Evolutionary conservation across 2,113 vertebrate genomes (phyloP).

Genomic region (Cisticola juncidis): DNA sequence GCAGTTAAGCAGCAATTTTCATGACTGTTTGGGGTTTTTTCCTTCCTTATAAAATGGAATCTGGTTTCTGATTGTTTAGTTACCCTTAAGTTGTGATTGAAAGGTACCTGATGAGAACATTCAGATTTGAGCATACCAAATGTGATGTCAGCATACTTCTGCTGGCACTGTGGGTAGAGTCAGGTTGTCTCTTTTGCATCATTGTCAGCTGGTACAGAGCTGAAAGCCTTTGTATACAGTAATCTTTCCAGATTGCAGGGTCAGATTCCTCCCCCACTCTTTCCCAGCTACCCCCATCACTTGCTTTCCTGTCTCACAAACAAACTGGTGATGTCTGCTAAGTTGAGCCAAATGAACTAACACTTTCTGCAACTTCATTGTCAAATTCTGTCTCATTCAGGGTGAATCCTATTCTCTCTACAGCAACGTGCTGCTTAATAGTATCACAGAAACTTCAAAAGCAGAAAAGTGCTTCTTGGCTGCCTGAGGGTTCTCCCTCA

Average conservation of each 20-base stretch:
- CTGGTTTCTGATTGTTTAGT: background rate
- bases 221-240: background rate
- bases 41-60: background rate
- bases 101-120: background rate
- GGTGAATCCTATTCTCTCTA: background rate
- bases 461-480: background rate
- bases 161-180: background rate
- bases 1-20: background rate
- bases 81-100: background rate
- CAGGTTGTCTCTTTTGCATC: background rate
- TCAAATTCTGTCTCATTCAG: background rate
- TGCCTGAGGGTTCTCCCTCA: background rate
- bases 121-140: background rate
- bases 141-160: background rate
- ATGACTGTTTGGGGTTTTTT: background rate
- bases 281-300: background rate
- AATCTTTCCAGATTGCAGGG: background rate
- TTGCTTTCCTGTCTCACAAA: background rate
- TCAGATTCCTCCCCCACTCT: background rate
- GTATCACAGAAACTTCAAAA: background rate
- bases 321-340: background rate
- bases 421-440: background rate
- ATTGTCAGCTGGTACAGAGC: background rate
- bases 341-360: background rate
- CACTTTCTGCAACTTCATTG: background rate